A percentile compares a stretch with the other conserved stretches of the same genome.
phyloP scores from a whole-genome alignment of 1,140 invertebrate genomes.

The Dysdera silvatica region DNA sequence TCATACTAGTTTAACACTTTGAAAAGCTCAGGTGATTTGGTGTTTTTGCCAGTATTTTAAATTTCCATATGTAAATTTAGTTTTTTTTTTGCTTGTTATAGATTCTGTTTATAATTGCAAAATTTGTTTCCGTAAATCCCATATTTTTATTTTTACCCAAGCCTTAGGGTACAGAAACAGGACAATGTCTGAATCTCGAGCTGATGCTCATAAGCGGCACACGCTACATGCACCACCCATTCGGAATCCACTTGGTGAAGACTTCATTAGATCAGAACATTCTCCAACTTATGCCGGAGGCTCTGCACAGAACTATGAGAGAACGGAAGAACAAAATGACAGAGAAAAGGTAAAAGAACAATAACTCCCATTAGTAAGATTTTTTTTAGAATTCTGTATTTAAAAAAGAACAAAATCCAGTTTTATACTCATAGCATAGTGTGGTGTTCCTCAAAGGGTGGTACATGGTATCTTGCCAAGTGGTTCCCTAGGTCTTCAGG shows the following conservation, averaged over 20 bases:
- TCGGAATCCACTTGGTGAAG: constrained; percentile 16
- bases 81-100: neutral
- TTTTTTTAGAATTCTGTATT: too few species aligned
- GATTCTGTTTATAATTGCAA: neutral
- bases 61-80: neutral
- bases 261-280: constrained; percentile 15
- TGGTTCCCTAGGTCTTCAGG: too few species aligned
- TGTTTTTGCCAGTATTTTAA: neutral
- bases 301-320: constrained; percentile 10
- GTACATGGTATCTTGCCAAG: too few species aligned
- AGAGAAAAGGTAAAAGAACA: too few species aligned
- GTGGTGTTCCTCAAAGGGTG: too few species aligned
- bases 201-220: constrained; percentile 68
- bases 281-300: neutral
- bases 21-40: neutral
- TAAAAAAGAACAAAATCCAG: too few species aligned
- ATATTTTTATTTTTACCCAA: neutral
- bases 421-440: too few species aligned
- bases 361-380: too few species aligned
- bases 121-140: neutral
- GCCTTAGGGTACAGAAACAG: constrained; percentile 30
- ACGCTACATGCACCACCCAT: constrained; percentile 46
- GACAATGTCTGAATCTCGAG: constrained; percentile 39
- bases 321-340: constrained; percentile 4
- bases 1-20: too few species aligned